Evolutionary conservation across 2,113 vertebrate species (phyloP), one percentile per base, ranked within the genome.

Genomic region (Anolis sagrei): DNA sequence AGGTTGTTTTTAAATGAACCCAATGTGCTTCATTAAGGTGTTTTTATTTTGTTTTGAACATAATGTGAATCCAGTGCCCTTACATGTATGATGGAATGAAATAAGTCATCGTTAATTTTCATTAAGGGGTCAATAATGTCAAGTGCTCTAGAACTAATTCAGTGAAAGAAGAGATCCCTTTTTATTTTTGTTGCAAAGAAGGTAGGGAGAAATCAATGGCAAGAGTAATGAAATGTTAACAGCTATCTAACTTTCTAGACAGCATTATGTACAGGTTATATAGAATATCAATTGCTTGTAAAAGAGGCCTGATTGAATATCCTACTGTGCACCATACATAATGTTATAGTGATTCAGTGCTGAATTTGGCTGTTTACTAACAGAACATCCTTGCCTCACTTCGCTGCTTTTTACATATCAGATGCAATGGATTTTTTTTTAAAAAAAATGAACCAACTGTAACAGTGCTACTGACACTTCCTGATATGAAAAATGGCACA

Each of bases 181-280:
- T 88, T 93, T 23, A 80, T 90, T 94, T 95, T 90, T 93, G 85
- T 92, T 95, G 82, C 93, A 84, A 93, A 93, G 86, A 95, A 90
- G 90, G 72, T 83, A 92, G 81, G 88, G 76, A 83, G 93, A 95
- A 95, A 94, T 95, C 85, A 94, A 92, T 93, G 80, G 66, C 79
- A 92, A 91, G 68, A 94, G 62, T 87, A 93, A 93, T 88, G 89
- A 93, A 92, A 95, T 89, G 81, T 90, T 95, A 93, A 94, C 87
- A 91, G 91, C 88, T 27, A 89, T 90, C 72, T 82, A 93, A 88
- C n/a, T 92, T 87, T 89, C 91, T 86, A 5, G 27, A 93, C 79
- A 88, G 85, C 82, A 93, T 83, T 93, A 82, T 86, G 76, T 74
- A 90, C 29, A 91, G 51, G 84, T 86, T 80, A 90, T 84, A 0